Evolutionary conservation across 1,140 invertebrate species (phyloP), one percentile per base, ranked within the genome.

Genomic region (Drosophila grimshawi): DNA sequence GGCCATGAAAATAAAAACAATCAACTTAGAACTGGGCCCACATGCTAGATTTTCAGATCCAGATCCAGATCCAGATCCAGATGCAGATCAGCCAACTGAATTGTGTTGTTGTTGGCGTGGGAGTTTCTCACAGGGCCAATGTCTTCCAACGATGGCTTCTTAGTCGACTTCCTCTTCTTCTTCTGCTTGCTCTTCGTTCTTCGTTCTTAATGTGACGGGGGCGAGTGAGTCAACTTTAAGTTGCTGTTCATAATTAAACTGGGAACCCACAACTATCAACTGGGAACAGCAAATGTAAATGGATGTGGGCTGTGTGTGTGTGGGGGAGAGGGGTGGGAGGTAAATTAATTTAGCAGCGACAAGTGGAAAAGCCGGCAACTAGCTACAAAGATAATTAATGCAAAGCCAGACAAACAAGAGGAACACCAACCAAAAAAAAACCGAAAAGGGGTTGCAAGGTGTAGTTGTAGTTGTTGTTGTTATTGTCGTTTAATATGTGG

Each of bases 221-320:
- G 33, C 69, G 62, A 67, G 37, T 67, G 74, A 66, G 52, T 70
- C 48, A 55, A 70, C 39, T 52, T 46, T 7, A 33, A 49, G 64
- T 79, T 72, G 65, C 77, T 78, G 70, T 70, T 85, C 78, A 79
- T 86, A 86, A 86, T 86, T 86, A 86, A 86, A 86, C 85, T 76
- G 70, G 77, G 63, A 86, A 52, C 11, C 11, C 10, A 49, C 29
- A 57, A 57, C 45, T 43, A 39, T 37, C 5, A 46, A 27, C 27
- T 43, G 30, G 35, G n/a, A 43, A 41, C 8, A 10, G 19, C 3
- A 11, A 11, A 11, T 33, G 48, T 7, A 2, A 32, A 51, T 7
- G 45, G 51, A 19, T 19, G 72, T 49, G 65, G 59, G 45, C 32
- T n/a, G 35, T 5, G 27, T 33, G 65, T 10, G 8, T 33, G 10